These are phyloP conservation scores for Paralichthys olivaceus DNA, from an alignment of 2,113 vertebrate species.

Conservation along the genomic window DNA sequence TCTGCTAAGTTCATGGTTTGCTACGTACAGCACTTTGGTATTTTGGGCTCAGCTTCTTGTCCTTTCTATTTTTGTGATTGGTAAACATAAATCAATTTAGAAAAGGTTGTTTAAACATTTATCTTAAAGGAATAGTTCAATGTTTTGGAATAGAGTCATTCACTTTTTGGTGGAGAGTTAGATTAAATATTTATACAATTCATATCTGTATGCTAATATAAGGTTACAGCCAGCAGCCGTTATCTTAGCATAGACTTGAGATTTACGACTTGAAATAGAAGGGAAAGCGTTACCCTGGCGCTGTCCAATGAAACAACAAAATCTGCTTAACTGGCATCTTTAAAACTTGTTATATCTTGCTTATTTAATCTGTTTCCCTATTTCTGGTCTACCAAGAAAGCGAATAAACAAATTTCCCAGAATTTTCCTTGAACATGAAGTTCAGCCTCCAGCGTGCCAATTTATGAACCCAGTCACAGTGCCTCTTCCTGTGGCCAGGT, in stretches of 20 bases:
- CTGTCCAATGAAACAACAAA: background rate
- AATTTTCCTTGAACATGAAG: background rate
- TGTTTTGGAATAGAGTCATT: background rate
- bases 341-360: background rate
- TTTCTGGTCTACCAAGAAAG: background rate
- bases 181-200: background rate
- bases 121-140: background rate
- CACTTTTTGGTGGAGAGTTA: background rate
- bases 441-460: background rate
- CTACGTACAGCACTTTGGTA: background rate
- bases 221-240: background rate
- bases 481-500: conserved; percentile 2
- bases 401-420: background rate
- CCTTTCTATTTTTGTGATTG: background rate
- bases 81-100: background rate
- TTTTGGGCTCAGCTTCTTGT: conserved; percentile 20
- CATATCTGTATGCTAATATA: background rate
- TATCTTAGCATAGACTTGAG: background rate
- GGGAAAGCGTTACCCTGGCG: background rate
- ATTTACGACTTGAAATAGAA: background rate
- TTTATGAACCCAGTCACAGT: background rate
- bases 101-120: background rate
- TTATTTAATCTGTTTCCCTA: background rate
- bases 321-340: background rate
- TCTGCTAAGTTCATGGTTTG: conserved; percentile 3